Conservation (phyloP, 2,888 invertebrate species). For the Mongoloraphidia duomilia region DNA sequence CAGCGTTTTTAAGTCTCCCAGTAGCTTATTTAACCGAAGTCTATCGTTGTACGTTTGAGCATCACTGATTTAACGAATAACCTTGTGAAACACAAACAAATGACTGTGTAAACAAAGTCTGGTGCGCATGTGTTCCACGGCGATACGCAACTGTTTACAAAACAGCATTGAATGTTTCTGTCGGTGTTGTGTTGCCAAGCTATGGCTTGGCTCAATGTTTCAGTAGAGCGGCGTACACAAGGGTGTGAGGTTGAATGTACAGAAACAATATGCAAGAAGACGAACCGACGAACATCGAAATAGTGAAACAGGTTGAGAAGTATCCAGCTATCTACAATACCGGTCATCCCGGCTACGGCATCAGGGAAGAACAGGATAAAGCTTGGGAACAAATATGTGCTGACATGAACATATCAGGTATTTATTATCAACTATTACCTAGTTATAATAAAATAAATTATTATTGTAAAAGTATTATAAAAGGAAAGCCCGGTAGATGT, state of each 20-base stretch:
- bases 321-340: conserved; percentile 34
- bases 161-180: neutral
- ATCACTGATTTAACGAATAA: no score
- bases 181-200: neutral
- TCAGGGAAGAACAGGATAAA: conserved; percentile 29
- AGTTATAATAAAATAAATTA: no score
- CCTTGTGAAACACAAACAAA: no score
- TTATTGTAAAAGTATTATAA: no score
- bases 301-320: conserved; percentile 33
- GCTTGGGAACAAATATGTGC: conserved; percentile 27
- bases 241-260: no score
- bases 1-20: no score
- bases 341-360: conserved; percentile 31
- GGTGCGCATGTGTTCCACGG: neutral
- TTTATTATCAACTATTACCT: no score
- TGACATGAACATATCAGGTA: conserved; percentile 28
- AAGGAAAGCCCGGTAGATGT: no score
- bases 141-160: neutral
- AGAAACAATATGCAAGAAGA: conserved; percentile 30
- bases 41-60: no score
- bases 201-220: conserved; percentile 3
- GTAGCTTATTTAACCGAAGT: no score
- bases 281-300: conserved; percentile 31
- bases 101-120: no score
- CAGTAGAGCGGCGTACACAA: conserved; percentile 1